These are phyloP conservation scores for Drosophila yakuba DNA, from an alignment of 1,140 invertebrate genomes.

Conservation along the genomic window DNA sequence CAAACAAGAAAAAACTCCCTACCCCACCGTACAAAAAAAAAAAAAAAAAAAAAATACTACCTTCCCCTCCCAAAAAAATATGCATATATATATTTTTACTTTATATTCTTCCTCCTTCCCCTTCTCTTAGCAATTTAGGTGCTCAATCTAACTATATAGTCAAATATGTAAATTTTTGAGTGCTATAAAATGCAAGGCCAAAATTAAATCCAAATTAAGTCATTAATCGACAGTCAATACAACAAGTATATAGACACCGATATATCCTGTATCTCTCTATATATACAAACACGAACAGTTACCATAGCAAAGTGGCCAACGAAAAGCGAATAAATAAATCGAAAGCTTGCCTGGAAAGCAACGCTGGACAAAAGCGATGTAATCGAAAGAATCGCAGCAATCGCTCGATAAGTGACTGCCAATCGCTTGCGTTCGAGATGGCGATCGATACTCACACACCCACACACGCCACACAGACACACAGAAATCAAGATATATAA, in stretches of 20 bases:
- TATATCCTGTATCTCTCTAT: conserved; percentile 34
- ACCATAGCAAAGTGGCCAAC: conserved; percentile 40
- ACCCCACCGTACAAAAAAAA: conserved; percentile 32
- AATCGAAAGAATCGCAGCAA: conserved; percentile 24
- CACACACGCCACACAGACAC: conserved; percentile 30
- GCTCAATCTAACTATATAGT: conserved; percentile 74
- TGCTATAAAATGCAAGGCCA: conserved; percentile 74
- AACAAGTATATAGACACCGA: conserved; percentile 43
- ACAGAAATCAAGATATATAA: conserved; percentile 4
- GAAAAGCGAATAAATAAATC: conserved; percentile 19
- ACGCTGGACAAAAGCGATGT: conserved; percentile 31
- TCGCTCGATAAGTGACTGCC: conserved; percentile 9
- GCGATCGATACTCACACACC: conserved; percentile 32
- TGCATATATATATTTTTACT: conserved; percentile 84
- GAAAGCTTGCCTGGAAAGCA: conserved; percentile 52
- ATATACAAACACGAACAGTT: conserved; percentile 19
- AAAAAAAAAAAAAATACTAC: conserved; percentile 15
- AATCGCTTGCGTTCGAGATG: conserved; percentile 22
- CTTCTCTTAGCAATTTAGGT: conserved; percentile 84
- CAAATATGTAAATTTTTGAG: conserved; percentile 81
- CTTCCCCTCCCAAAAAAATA: conserved; percentile 45
- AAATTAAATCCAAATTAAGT: conserved; percentile 64
- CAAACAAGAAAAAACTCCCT: conserved; percentile 26
- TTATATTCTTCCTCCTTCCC: conserved; percentile 83
- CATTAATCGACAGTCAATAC: conserved; percentile 33